These are phyloP conservation scores for Colostygia pectinataria DNA, from an alignment of 2,888 invertebrate species.

Conservation along the genomic window DNA sequence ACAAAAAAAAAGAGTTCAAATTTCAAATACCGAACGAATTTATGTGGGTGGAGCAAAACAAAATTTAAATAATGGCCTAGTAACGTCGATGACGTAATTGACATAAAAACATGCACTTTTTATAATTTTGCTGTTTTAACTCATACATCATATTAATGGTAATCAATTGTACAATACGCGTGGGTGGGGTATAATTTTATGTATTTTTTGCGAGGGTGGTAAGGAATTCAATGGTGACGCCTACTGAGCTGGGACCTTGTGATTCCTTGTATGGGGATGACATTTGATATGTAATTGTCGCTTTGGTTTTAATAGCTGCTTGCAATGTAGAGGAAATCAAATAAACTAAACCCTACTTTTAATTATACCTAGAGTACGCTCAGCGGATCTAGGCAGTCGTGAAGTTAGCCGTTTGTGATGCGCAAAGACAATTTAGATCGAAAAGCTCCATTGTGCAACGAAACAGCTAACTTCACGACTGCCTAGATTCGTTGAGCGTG, in stretches of 20 bases:
- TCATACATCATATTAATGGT: constrained; percentile 38
- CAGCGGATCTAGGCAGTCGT: too few relatives aligned
- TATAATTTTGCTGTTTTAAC: constrained; percentile 27
- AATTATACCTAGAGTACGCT: not conserved
- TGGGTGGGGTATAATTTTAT: constrained; percentile 54
- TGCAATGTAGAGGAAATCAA: constrained; percentile 25
- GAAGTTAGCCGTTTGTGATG: too few relatives aligned
- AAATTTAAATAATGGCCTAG: constrained; percentile 14
- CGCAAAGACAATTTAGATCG: too few relatives aligned
- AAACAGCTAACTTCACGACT: too few relatives aligned
- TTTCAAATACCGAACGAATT: not conserved
- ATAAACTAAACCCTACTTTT: constrained; percentile 5
- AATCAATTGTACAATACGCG: constrained; percentile 44
- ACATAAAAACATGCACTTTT: constrained; percentile 24
- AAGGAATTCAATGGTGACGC: constrained; percentile 65
- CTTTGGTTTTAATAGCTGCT: constrained; percentile 57
- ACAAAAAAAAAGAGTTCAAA: not conserved
- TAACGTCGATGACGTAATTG: constrained; percentile 28
- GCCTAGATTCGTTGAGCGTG: too few relatives aligned
- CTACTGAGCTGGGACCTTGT: constrained; percentile 61
- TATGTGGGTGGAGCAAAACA: constrained; percentile 9
- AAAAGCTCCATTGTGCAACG: too few relatives aligned
- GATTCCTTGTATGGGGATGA: constrained; percentile 55
- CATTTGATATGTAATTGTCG: constrained; percentile 59
- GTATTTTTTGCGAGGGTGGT: constrained; percentile 60